phyloP scores from a whole-genome alignment of 2,797 vertebrate species.

The Ptychobarbus kaznakovi region DNA sequence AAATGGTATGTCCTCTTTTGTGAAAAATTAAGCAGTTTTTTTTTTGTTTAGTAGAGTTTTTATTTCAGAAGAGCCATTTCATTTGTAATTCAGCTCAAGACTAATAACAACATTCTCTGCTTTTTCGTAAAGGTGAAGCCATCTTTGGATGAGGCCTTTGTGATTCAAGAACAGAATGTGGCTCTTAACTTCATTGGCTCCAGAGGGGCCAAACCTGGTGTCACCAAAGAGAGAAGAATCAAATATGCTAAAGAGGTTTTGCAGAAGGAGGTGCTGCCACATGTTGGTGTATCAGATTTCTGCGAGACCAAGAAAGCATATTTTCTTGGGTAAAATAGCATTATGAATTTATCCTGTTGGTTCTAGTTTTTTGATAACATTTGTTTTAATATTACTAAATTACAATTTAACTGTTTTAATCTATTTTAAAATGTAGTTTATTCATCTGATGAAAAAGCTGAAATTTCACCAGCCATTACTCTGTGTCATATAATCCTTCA shows the following conservation, averaged over 20 bases:
- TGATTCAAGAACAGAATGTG: constrained; percentile 98
- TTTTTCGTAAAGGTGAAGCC: constrained; percentile 87
- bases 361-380: background rate
- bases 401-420: background rate
- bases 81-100: background rate
- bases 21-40: background rate
- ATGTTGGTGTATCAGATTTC: constrained; percentile 99
- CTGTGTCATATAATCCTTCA: background rate
- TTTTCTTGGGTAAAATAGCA: constrained; percentile 88
- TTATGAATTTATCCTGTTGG: background rate
- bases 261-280: constrained; percentile 97
- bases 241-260: constrained; percentile 98
- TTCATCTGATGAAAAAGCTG: background rate
- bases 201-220: constrained; percentile 95
- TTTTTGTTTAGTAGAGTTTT: too few species aligned
- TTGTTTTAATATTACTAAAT: too few species aligned
- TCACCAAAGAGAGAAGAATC: constrained; percentile 96
- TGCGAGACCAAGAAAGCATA: constrained; percentile 99
- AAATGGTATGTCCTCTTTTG: constrained; percentile 85
- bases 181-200: constrained; percentile 98
- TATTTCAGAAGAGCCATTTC: background rate
- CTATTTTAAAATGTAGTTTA: background rate
- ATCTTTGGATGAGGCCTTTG: constrained; percentile 96
- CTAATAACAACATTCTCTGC: background rate
- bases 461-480: background rate